phyloP scores from a whole-genome alignment of 1,140 invertebrate genomes.

The Lordiphosa stackelbergi region DNA sequence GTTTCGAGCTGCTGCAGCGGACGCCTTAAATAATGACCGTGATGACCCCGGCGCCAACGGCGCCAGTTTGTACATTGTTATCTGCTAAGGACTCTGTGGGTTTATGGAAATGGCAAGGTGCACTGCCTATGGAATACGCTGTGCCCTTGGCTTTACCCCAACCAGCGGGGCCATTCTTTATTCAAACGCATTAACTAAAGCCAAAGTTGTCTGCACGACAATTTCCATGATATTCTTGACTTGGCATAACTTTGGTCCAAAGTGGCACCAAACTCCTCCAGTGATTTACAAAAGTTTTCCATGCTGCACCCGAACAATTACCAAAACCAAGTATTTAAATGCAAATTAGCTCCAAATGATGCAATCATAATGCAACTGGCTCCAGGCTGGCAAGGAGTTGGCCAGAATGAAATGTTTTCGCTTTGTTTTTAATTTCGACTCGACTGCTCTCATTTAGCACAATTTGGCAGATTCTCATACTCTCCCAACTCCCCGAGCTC shows the following conservation, averaged over 20 bases:
- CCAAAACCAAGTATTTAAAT: constrained; percentile 71
- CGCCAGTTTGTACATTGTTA: constrained; percentile 67
- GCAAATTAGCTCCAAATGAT: constrained; percentile 74
- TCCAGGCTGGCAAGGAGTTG: constrained; percentile 28
- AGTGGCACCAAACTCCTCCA: constrained; percentile 20
- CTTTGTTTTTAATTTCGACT: constrained; percentile 65
- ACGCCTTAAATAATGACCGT: constrained; percentile 65
- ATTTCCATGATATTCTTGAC: constrained; percentile 65
- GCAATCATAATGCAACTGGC: constrained; percentile 70
- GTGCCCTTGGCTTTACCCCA: not conserved
- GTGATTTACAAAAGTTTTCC: constrained; percentile 44
- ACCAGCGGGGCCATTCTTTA: constrained; percentile 48
- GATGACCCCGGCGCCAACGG: constrained; percentile 41
- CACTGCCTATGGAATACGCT: constrained; percentile 5
- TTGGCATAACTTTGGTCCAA: constrained; percentile 58
- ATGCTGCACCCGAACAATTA: constrained; percentile 67
- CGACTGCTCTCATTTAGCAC: constrained; percentile 60
- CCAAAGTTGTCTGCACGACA: constrained; percentile 54
- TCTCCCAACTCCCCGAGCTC: constrained; percentile 8
- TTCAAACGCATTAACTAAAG: constrained; percentile 68
- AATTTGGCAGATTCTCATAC: constrained; percentile 65
- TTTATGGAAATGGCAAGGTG: constrained; percentile 36
- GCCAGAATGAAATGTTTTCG: not conserved
- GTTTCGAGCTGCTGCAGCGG: constrained; percentile 39
- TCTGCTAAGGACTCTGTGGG: constrained; percentile 31